These are phyloP conservation scores for Laothoe populi DNA, from an alignment of 2,888 invertebrate species.

Conservation along the genomic window DNA sequence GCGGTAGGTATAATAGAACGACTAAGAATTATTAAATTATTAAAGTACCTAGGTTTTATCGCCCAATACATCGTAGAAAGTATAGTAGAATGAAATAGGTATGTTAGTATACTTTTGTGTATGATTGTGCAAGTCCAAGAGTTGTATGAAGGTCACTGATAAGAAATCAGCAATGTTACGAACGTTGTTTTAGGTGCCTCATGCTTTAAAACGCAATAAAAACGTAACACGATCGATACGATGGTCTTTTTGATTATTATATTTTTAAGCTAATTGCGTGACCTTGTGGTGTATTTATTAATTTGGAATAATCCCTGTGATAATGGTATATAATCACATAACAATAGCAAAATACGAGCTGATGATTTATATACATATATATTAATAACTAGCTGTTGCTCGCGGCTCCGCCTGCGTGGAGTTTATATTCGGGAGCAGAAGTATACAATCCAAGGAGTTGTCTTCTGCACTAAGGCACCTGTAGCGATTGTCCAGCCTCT, in stretches of 20 bases:
- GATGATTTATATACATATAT: neutral
- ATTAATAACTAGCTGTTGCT: too few relatives aligned
- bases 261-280: constrained; percentile 30
- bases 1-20: neutral
- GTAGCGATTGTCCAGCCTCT: too few relatives aligned
- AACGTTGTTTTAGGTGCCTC: constrained; percentile 57
- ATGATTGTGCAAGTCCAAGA: constrained; percentile 64
- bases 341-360: neutral
- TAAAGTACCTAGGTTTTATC: neutral
- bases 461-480: too few relatives aligned
- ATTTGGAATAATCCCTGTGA: neutral
- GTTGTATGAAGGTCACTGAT: constrained; percentile 78
- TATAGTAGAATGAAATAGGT: constrained; percentile 34
- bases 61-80: neutral
- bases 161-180: constrained; percentile 75
- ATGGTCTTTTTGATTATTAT: constrained; percentile 34
- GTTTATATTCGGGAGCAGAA: too few relatives aligned
- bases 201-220: constrained; percentile 54
- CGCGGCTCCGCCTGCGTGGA: too few relatives aligned
- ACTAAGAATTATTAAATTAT: neutral
- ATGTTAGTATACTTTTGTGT: constrained; percentile 48
- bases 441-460: too few relatives aligned
- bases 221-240: constrained; percentile 43
- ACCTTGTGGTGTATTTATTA: constrained; percentile 31
- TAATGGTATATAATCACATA: neutral